Evolutionary conservation across 2,888 invertebrate species (phyloP), one percentile per base, ranked within the genome.

Genomic region (Nemoura dubitans): DNA sequence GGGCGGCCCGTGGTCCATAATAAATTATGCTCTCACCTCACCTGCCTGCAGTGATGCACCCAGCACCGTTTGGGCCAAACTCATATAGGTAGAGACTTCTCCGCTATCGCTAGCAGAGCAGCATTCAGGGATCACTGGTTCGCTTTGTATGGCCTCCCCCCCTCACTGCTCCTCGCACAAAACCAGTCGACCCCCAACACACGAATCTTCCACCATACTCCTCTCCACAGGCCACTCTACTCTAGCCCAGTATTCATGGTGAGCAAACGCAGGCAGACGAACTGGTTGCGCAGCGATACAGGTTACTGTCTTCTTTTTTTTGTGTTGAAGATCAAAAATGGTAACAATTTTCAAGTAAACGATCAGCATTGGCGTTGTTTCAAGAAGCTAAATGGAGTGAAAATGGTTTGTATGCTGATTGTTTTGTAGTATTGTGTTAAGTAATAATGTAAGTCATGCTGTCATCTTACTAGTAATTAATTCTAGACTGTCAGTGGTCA

Each of bases 111-210:
- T 10, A 36, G 36, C 36, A n/a, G 36, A 36, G 36, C 36, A 6
- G 21, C 59, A 59, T 59, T 59, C 59, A 59, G 59, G 59, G 59
- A 59, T 59, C 59, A 59, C 59, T 59, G 59, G 59, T 59, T 59
- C 59, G 14, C 59, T 59, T 59, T 59, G 59, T 59, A 59, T 59
- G 59, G 59, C 59, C 59, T 59, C 59, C 21, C 59, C 59, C 59
- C 59, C 59, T 14, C 59, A 7, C 21, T 10, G 16, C 59, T 14
- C 59, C 59, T 59, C 59, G 59, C 59, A 21, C 59, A 21, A 59
- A 59, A 21, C 59, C 36, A 3, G 36, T 36, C 36, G 36, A 36
- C 36, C 36, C 36, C 36, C 21, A 59, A 59, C 59, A 59, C 10
- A 59, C 59, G 59, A 59, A 59, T 59, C 59, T 14, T 59, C 59